A percentile compares a stretch with the other conserved stretches of the same genome.
phyloP scores from a whole-genome alignment of 2,797 vertebrate genomes.

The Antrozous pallidus region DNA sequence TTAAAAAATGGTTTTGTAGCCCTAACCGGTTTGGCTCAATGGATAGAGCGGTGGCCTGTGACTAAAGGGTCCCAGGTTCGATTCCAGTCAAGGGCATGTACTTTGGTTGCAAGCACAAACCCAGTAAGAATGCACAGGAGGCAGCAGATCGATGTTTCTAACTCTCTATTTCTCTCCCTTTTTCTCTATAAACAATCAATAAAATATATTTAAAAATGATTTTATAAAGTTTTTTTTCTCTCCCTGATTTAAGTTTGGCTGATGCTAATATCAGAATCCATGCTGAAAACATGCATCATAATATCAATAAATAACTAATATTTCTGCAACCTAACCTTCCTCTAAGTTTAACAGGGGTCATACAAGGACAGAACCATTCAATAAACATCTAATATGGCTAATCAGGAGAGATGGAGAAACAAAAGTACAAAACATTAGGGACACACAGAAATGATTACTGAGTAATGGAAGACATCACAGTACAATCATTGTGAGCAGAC shows the following conservation, averaged over 20 bases:
- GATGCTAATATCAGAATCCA: not conserved
- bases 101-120: too few species aligned
- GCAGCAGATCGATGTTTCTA: too few species aligned
- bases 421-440: not conserved
- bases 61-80: too few species aligned
- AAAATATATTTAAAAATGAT: not conserved
- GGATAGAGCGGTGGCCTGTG: too few species aligned
- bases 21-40: too few species aligned
- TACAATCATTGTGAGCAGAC: not conserved
- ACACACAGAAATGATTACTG: not conserved
- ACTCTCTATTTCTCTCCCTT: too few species aligned
- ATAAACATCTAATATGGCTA: conserved; percentile 14
- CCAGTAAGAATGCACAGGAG: too few species aligned
- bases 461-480: not conserved
- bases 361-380: not conserved
- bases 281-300: not conserved
- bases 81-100: too few species aligned
- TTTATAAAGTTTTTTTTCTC: not conserved
- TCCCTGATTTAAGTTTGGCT: not conserved
- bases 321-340: not conserved
- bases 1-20: too few species aligned
- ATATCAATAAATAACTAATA: not conserved
- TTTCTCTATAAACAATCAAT: too few species aligned
- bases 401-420: conserved; percentile 14
- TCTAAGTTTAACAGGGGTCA: not conserved